Base-by-base conservation (phyloP, 2,888 invertebrate species). In the Dexiosoma caninum region DNA sequence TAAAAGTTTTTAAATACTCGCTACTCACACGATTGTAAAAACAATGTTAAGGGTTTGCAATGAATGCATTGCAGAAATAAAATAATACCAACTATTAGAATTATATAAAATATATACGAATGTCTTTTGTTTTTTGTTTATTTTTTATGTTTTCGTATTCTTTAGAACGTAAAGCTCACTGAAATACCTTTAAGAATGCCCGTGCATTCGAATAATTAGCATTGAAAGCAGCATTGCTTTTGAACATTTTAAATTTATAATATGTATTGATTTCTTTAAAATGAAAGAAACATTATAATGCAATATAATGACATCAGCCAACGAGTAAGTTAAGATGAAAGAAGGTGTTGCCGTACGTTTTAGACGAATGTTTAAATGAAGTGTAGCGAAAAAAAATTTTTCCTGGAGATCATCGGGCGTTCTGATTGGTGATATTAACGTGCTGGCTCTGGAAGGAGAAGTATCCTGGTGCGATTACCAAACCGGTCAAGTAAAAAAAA, bases 241-340 rank as follows among this genome's bases (percentile, higher is more conserved):
- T 19, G 35, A 70, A 35, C 46, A n/a, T 44, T 12, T 51, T 46
- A 49, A 59, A 49, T 59, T 51, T 55, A 64, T 62, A 64, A 64
- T 35, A 46, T 55, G 16, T 72, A 72, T 72, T 53, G 64, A 72
- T 64, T 72, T 72, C 55, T 72, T 72, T 55, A 2, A 32, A 35
- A 70, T 30, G 23, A n/a, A 32, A 53, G 32, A 62, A 72, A 46
- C 30, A 64, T 27, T 30, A 2, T 19, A 62, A 32, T 46, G 27
- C 27, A 35, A 51, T 27, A 19, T 14, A 40, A 59, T 9, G 1
- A 1, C 59, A 19, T 2, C 40, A 40, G 12, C 37, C 3, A 40
- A n/a, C 12, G 1, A 21, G 19, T 16, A 51, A 27, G 12, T 49
- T 7, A 30, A 23, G 14, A 16, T 16, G 2, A 44, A n/a, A n/a